Evolutionary conservation across 2,113 vertebrate species (phyloP), one percentile per base, ranked within the genome.

Genomic region (Gymnocephalus cernua): DNA sequence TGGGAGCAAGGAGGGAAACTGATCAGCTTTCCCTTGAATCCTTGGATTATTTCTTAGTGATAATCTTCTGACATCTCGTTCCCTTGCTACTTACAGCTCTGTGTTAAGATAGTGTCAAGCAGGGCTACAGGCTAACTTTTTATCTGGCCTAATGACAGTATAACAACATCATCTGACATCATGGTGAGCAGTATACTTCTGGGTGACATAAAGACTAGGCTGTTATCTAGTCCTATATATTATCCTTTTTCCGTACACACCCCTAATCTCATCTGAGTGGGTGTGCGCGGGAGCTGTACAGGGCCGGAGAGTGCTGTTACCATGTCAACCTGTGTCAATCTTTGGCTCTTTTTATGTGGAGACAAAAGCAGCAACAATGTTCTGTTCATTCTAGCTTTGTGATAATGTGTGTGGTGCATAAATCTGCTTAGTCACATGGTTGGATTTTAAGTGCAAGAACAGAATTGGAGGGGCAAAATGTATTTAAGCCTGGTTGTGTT

Each of bases 21-120:
- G 51, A 85, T 92, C 51, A 82, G 41, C 80, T 89, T 85, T 79
- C 51, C n/a, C 82, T 77, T 70, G 57, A 90, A 87, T 86, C 86
- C 86, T 84, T 63, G 89, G 91, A 91, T 89, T 89, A 89, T 68
- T 82, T 86, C 70, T 76, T 65, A 63, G 72, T 58, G 82, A 83
- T 82, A 86, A 91, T 93, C 82, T 91, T 81, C 75, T 87, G 88
- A 89, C 92, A 92, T 87, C 73, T 90, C 50, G 50, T 89, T 72
- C 83, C 57, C 74, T 69, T 51, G 68, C 84, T 85, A 90, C 86
- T 88, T 86, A 90, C 35, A 75, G 71, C 79, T 82, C 83, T 23
- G 71, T 19, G 61, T 87, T 79, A 77, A 82, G 90, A 91, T 86
- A 86, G 68, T 69, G 90, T 89, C 84, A 83, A 70, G 75, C 74